Evolutionary conservation across 2,113 vertebrate species (phyloP), one percentile per base, ranked within the genome.

Genomic region (Gasterosteus nipponicus): DNA sequence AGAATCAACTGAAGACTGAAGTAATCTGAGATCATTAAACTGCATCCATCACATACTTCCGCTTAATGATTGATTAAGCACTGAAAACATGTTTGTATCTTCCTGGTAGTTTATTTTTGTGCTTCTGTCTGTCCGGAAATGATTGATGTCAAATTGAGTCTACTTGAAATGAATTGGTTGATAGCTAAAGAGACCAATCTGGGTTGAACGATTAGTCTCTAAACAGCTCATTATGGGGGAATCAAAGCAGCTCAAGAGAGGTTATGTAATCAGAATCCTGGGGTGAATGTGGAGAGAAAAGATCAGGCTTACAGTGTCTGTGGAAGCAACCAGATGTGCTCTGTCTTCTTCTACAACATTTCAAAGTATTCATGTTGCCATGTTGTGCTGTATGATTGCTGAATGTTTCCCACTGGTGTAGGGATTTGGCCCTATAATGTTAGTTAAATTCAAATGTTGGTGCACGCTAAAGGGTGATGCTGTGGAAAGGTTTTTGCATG

Each of bases 221-320:
- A 75, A 85, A 83, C 58, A 85, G 78, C 75, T 82, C 64, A 91
- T 91, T 89, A 89, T 59, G 62, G 79, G 49, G 53, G 71, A 89
- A 86, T 91, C 78, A 89, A 89, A 82, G 64, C 73, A 77, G 38
- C 73, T 75, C 60, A 31, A 77, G 77, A 86, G 84, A 77, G 73
- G 78, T 82, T 54, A 66, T 80, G 73, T 82, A 84, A 92, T 90
- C 80, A 80, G 68, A 84, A 77, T 73, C 77, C 59, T 75, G 81
- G 14, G 54, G 79, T 79, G 78, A 72, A n/a, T 61, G 47, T 49
- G 46, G 16, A 66, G 16, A 73, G 58, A 81, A 82, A 82, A 84
- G 72, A 87, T 86, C 38, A 81, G 64, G 61, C 78, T 86, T 65
- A 83, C 79, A 69, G 67, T 62, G 54, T 70, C 56, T 12, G 38